These are phyloP conservation scores for Gandaritis pyraliata DNA, from an alignment of 2,888 invertebrate genomes.

Conservation along the genomic window DNA sequence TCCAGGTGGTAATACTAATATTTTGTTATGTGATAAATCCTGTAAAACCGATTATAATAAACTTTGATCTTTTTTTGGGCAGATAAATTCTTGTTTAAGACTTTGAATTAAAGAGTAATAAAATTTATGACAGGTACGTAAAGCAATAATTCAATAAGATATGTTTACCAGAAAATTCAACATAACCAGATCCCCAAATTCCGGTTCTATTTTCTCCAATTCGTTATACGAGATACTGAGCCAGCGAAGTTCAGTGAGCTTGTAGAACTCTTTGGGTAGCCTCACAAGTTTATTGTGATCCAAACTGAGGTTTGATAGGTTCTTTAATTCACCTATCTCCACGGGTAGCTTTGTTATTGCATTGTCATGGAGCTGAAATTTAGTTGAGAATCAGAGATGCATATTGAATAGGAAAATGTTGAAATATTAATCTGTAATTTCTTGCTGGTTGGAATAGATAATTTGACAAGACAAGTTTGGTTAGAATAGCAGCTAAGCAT, in stretches of 20 bases:
- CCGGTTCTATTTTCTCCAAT: conserved; percentile 87
- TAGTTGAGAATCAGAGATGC: not conserved
- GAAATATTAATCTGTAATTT: too few relatives aligned
- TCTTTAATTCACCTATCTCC: conserved; percentile 88
- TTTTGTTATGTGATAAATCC: conserved; percentile 92
- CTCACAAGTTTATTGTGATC: conserved; percentile 87
- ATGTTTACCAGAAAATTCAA: conserved; percentile 78
- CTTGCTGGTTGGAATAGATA: not conserved
- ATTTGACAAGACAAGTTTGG: not conserved
- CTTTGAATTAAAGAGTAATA: too few relatives aligned
- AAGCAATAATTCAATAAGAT: not conserved
- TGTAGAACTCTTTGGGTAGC: conserved; percentile 87
- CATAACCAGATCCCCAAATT: conserved; percentile 91
- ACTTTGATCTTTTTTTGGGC: too few relatives aligned
- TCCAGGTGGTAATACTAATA: conserved; percentile 89
- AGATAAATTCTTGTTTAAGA: too few relatives aligned
- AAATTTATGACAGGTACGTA: too few relatives aligned
- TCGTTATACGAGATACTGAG: conserved; percentile 91
- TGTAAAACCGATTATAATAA: conserved; percentile 53
- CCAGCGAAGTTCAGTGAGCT: conserved; percentile 87
- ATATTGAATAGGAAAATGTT: not conserved
- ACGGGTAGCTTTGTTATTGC: conserved; percentile 88
- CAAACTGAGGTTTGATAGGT: conserved; percentile 87
- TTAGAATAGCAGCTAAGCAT: not conserved
- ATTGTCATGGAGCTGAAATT: conserved; percentile 92